Evolutionary conservation across 1,140 invertebrate species (phyloP), one percentile per base, ranked within the genome.

Genomic region (Trachymyrmex cornetzi): DNA sequence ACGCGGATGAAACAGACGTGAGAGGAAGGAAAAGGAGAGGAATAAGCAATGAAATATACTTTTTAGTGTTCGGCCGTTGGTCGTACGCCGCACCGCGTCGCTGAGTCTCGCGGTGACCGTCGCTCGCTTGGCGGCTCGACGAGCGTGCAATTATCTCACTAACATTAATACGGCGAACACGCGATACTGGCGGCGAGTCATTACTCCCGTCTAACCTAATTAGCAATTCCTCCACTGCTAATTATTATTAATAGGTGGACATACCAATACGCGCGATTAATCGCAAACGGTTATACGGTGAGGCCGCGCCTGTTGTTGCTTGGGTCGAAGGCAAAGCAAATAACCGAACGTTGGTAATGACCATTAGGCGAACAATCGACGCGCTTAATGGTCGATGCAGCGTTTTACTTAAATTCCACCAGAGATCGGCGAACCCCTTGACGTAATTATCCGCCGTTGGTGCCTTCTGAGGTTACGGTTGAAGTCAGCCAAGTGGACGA

Each of bases 361-460:
- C 55, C 30, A 27, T 81, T 81, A 44, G 22, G 38, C 27, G 59
- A 66, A 79, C 74, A 79, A 85, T 85, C 44, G 57, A 38, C 48
- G 59, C 82, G 59, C 30, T 63, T 75, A 84, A 69, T 75, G 77
- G 53, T 38, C 63, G 71, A 84, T 50, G 48, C 11, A 66, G 57
- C 72, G 77, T 88, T 88, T 85, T 85, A 89, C 44, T 80, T 84
- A 88, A 89, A 88, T 85, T 74, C 24, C 87, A 59, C 67, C 38
- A 57, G 22, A 74, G 66, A 88, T 85, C 66, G 57, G 66, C 50
- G 69, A 85, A 53, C 59, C 63, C 64, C 89, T 87, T 90, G 91
- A 91, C 88, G 93, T 94, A 94, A 94, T 94, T 94, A 93, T 87
- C 61, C 92, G 87, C 88, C 80, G 89, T 77, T 77, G 77, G 14